Evolutionary conservation across 1,140 invertebrate genomes (phyloP).

Genomic region (Gonatopus flavifemur): DNA sequence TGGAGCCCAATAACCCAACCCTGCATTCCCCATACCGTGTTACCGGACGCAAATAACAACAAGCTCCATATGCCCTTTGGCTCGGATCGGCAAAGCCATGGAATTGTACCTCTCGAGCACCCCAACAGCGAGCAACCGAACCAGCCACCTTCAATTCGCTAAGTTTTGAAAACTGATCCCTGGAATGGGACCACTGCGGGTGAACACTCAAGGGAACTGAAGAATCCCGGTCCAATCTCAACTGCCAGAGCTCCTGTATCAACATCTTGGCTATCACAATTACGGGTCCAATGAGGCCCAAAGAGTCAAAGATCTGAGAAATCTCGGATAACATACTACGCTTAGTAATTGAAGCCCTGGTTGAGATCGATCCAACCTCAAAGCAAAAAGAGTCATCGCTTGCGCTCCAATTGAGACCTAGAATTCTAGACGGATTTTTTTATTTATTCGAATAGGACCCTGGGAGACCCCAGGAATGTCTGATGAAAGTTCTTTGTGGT

Average conservation of each 20-base stretch:
- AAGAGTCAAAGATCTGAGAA: background rate
- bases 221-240: slow-evolving; percentile 9
- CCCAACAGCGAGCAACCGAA: too few species aligned
- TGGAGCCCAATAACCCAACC: slow-evolving; percentile 2
- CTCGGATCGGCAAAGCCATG: slow-evolving; percentile 21
- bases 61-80: slow-evolving; percentile 8
- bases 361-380: too few species aligned
- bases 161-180: too few species aligned
- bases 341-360: too few species aligned
- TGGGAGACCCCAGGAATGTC: too few species aligned
- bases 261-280: slow-evolving; percentile 9
- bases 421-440: too few species aligned
- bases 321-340: background rate
- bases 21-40: background rate
- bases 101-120: slow-evolving; percentile 5
- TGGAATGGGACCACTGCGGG: slow-evolving; percentile 3
- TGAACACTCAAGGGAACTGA: slow-evolving; percentile 10
- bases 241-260: slow-evolving; percentile 7
- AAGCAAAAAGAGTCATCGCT: too few species aligned
- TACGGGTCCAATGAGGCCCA: background rate
- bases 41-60: slow-evolving; percentile 2
- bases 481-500: too few species aligned
- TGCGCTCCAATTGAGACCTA: too few species aligned
- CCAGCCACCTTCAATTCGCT: too few species aligned
- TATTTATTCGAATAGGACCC: too few species aligned